These are phyloP conservation scores for Podarcis raffonei DNA, from an alignment of 2,113 vertebrate genomes.

Conservation along the genomic window DNA sequence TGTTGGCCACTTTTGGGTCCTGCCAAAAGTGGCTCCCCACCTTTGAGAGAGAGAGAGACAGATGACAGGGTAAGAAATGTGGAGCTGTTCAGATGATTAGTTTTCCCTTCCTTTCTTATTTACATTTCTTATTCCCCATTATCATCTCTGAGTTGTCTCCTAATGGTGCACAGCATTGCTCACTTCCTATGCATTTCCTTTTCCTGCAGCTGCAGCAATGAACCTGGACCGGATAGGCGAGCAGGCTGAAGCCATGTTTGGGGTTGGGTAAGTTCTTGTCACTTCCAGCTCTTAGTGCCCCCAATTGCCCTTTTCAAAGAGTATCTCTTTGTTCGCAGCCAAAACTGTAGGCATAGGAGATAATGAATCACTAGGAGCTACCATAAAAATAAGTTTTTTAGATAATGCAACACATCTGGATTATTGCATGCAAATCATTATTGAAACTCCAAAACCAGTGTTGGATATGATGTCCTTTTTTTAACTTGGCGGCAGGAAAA, in stretches of 20 bases:
- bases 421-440: neutral
- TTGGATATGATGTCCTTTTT: neutral
- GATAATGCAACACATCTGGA: neutral
- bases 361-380: neutral
- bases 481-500: constrained; percentile 79
- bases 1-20: too few relatives aligned
- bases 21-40: too few relatives aligned
- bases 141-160: neutral
- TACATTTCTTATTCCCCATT: neutral
- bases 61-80: neutral
- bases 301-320: neutral
- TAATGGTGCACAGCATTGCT: neutral
- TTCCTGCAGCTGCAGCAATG: constrained; percentile 82
- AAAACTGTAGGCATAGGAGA: constrained; percentile 35
- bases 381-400: neutral
- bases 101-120: neutral
- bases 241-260: constrained; percentile 96
- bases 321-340: neutral
- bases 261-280: constrained; percentile 87
- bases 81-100: neutral
- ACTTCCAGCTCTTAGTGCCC: neutral
- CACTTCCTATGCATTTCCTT: neutral
- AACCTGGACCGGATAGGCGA: constrained; percentile 95
- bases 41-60: neutral
- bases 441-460: neutral